Evolutionary conservation across 2,797 vertebrate genomes (phyloP).

Genomic region (Pseudomugil tenellus): DNA sequence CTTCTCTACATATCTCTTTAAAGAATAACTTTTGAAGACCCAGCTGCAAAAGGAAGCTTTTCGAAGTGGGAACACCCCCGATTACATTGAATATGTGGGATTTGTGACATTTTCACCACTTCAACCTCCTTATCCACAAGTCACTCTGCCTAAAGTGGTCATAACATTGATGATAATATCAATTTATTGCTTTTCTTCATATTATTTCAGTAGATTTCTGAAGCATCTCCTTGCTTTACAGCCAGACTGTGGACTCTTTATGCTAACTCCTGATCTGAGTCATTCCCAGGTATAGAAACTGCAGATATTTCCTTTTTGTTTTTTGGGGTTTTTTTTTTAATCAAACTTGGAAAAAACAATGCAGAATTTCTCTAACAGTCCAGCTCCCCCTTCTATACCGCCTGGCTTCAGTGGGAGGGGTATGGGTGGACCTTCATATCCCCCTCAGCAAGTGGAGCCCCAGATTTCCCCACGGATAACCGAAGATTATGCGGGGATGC

Average conservation of each 20-base stretch:
- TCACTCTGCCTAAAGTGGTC: conserved; percentile 27
- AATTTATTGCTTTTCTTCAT: conserved; percentile 51
- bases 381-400: conserved; percentile 77
- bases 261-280: conserved; percentile 65
- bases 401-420: conserved; percentile 80
- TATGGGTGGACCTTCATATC: conserved; percentile 78
- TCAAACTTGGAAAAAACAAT: conserved; percentile 71
- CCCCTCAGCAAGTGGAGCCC: conserved; percentile 80
- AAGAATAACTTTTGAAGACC: conserved; percentile 35
- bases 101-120: conserved; percentile 55
- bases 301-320: conserved; percentile 52
- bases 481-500: conserved; percentile 81
- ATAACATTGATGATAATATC: conserved; percentile 48
- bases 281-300: conserved; percentile 67
- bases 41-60: conserved; percentile 35
- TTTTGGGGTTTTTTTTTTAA: conserved; percentile 35
- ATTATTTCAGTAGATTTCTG: conserved; percentile 58
- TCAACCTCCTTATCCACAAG: conserved; percentile 47
- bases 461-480: conserved; percentile 86
- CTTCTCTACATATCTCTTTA: conserved; percentile 25
- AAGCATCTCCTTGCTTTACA: conserved; percentile 66
- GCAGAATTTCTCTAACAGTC: conserved; percentile 86
- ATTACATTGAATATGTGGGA: conserved; percentile 36
- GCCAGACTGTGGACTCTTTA: conserved; percentile 61
- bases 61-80: conserved; percentile 21